Evolutionary conservation across 2,888 invertebrate species (phyloP), one percentile per base, ranked within the genome.

Genomic region (Chymomyza procnemis): DNA sequence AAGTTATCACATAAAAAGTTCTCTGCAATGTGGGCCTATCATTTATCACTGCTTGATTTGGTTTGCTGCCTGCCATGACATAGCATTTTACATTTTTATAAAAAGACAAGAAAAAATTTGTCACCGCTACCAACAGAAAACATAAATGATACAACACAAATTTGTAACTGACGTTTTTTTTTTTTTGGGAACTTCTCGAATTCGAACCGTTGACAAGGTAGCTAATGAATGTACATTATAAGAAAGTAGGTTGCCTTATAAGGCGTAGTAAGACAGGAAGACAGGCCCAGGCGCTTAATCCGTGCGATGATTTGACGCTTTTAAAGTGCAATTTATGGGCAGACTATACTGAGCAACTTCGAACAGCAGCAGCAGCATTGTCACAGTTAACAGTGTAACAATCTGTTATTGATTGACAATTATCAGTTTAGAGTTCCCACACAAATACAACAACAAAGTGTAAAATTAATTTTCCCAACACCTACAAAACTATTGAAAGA

Each of bases 231-330:
- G 73, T 16, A n/a, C n/a, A n/a, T n/a, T n/a, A n/a, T 61, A 55
- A 52, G 60, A 50, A 63, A 61, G 55, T 50, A n/a, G 60, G 18
- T 52, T 61, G 66, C 64, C 69, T 62, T 59, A 57, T 57, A 66
- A 61, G 61, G 63, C 47, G 26, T 26, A 26, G 26, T 26, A 26
- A 26, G 26, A 26, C 26, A 26, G 26, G 26, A 26, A 26, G 26
- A 26, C 26, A 26, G 26, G 26, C 26, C 26, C 26, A 50, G 12
- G 52, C 34, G 16, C 61, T 50, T 60, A 81, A 87, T 81, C 79
- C 80, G 69, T 64, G 50, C 64, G 80, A 85, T 85, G 81, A 81
- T 79, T 79, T 75, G 85, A 82, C 85, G 73, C 68, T 87, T 81
- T 81, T 77, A 65, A 50, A 73, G 55, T 34, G 71, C 61, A 78